Conservation (phyloP, 2,113 vertebrate species). For the Peucedramus taeniatus region DNA sequence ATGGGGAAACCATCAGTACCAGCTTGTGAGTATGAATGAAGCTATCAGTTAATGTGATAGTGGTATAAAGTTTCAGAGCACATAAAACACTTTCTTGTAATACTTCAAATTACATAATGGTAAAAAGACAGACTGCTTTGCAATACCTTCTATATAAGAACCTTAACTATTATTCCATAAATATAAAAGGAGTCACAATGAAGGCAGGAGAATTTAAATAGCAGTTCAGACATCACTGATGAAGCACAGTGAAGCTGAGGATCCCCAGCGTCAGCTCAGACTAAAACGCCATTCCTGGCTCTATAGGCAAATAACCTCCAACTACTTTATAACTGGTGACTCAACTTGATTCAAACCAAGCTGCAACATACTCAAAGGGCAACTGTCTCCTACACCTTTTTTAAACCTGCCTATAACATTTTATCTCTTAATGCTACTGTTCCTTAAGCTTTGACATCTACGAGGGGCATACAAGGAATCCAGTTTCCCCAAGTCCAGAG, state of each 20-base stretch:
- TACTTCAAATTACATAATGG: neutral
- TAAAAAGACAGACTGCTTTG: neutral
- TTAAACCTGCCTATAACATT: neutral
- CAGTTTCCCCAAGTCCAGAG: neutral
- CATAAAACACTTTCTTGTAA: neutral
- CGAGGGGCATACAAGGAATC: neutral
- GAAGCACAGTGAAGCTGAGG: neutral
- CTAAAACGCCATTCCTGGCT: neutral
- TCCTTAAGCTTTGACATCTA: neutral
- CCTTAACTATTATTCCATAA: neutral
- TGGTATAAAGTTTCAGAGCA: neutral
- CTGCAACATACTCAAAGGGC: neutral
- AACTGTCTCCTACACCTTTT: neutral
- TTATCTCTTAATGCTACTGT: neutral
- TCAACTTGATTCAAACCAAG: neutral
- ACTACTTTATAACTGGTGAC: neutral
- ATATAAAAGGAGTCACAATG: neutral
- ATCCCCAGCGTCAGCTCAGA: neutral
- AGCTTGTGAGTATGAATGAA: neutral
- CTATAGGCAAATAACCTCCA: neutral
- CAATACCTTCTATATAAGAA: neutral
- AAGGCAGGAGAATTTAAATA: neutral
- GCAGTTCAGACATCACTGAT: neutral
- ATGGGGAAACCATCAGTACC: neutral
- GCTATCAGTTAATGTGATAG: neutral